Evolutionary conservation across 1,140 invertebrate species (phyloP), one percentile per base, ranked within the genome.

Genomic region (Conus ventricosus): DNA sequence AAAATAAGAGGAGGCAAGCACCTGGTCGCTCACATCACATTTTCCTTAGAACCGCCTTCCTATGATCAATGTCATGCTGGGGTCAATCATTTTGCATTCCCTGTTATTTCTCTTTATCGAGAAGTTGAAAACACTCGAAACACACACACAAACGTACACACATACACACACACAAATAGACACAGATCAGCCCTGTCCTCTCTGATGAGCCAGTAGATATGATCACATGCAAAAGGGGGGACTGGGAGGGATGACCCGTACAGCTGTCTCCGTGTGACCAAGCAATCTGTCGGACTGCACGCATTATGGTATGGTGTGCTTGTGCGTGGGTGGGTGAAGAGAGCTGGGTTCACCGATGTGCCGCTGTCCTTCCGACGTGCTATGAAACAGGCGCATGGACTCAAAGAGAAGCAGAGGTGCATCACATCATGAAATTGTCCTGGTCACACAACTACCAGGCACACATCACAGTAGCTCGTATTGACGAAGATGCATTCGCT

Each of bases 401-500:
- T 85, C 89, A 87, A 78, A 78, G 87, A 88, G 88, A 88, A 90
- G 89, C 89, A 90, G 85, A 90, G 89, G 88, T 90, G 89, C 89
- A 90, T 90, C 89, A 90, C 88, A 88, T 86, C 84, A 90, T 83
- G 88, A 90, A 75, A 90, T 71, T 88, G 88, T 88, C 88, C 86
- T 82, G 88, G 88, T 78, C 88, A 88, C 86, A 63, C 80, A 83
- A 71, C 67, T 6, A 71, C 67, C 25, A 63, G 83, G 63, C 87
- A 88, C 87, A 88, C 85, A 94, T 95, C 94, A 99, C 97, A 99
- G 98, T 95, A 99, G 97, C 97, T 99, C 99, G 96, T 99, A 99
- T 97, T 99, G 98, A 94, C 98, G 97, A 95, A 99, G 97, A 96
- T 99, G 99, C 98, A 99, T 99, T 96, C 99, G 97, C 96, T 99